Percentiles rank a stretch among this genome's conserved stretches.
Conservation (phyloP, 2,797 vertebrate genomes). For the Pagetopsis macropterus region DNA sequence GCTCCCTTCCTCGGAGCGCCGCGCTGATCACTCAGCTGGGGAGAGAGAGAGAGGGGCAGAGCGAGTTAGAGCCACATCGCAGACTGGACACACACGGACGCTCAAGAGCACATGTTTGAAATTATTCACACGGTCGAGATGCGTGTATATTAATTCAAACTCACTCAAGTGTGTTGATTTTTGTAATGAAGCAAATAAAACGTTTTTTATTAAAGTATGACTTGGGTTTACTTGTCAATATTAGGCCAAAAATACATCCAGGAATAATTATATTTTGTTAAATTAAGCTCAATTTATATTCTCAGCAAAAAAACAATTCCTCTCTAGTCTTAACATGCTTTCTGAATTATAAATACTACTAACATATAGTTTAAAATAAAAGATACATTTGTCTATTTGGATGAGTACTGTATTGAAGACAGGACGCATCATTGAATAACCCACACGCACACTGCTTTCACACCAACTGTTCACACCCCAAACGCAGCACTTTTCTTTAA, state of each 20-base stretch:
- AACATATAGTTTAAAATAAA: conserved; percentile 1
- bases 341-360: not conserved
- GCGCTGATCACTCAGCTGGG: conserved; percentile 79
- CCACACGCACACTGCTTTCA: conserved; percentile 40
- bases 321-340: too few species aligned
- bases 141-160: not conserved
- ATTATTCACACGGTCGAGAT: not conserved
- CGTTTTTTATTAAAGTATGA: not conserved
- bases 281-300: not conserved
- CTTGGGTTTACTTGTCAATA: not conserved
- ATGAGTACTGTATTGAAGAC: conserved; percentile 22
- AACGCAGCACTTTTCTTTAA: conserved; percentile 70
- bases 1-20: conserved; percentile 86
- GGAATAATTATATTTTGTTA: not conserved
- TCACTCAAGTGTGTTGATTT: not conserved
- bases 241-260: conserved; percentile 1
- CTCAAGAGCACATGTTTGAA: conserved; percentile 41
- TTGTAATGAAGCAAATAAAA: not conserved
- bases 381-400: not conserved
- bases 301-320: not conserved
- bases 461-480: conserved; percentile 55
- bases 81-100: conserved; percentile 40
- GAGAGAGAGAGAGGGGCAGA: conserved; percentile 58
- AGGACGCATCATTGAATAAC: conserved; percentile 11
- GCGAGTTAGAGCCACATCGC: conserved; percentile 52